Base-by-base conservation (phyloP, 2,113 vertebrate genomes). In the Equus quagga region DNA sequence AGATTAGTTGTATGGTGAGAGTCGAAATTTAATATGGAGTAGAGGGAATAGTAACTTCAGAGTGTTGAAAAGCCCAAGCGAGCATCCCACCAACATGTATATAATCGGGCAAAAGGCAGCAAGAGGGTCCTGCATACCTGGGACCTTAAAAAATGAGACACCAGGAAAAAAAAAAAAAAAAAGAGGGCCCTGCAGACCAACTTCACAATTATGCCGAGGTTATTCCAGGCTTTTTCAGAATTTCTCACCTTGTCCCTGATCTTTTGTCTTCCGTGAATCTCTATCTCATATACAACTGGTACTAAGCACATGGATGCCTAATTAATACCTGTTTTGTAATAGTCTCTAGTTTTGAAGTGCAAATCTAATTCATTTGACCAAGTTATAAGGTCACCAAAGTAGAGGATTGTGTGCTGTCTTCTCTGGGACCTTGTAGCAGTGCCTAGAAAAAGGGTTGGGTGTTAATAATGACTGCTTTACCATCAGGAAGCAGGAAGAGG, bases 311-410 rank as follows among this genome's bases (percentile, higher is more conserved):
- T 2, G 6, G 7, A 75, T 79, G 19, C 21, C 13, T 60, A 79
- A 89, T 67, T 65, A 36, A 54, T 58, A 69, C 23, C 26, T 80
- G 21, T 41, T 69, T 80, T 70, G 11, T 73, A 81, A 76, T 3
- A 72, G 6, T 49, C 17, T 13, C 73, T 80, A 46, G 6, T 83
- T 97, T 94, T 85, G 24, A 36, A 78, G 12, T 56, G 65, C 41
- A 91, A 85, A 88, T 81, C 28, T 85, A 84, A 75, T 79, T 89
- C 26, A 10, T 95, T 51, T 31, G 12, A 33, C 72, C 62, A 56
- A 72, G 24, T 51, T 73, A 19, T 56, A 70, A 81, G 19, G 9
- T 78, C 49, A 46, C 6, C 6, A 23, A 76, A 10, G 44, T 33
- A 21, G 4, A 46, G 49, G 13, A 58, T 44, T 24, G 41, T 62